Evolutionary conservation across 1,140 invertebrate genomes (phyloP).

Genomic region (Ips typographus): DNA sequence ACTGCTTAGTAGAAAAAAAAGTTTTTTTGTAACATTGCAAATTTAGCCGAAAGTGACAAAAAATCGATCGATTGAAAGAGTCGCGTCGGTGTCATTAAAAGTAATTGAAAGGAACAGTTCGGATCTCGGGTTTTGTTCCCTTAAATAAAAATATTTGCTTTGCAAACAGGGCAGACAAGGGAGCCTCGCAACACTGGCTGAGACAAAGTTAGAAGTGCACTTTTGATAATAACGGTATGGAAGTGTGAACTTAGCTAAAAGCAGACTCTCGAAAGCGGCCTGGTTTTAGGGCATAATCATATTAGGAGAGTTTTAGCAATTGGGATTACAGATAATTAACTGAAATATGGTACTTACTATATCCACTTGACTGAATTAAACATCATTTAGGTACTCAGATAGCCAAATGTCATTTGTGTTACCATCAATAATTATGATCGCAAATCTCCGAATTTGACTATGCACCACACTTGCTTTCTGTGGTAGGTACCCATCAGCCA

Average conservation of each 20-base stretch:
- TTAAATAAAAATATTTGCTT: slow-evolving; percentile 21
- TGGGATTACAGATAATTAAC: neutral
- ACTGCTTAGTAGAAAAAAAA: too few species aligned
- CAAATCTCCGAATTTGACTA: neutral
- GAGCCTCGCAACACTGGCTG: slow-evolving; percentile 26
- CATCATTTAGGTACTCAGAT: too few species aligned
- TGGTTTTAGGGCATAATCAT: slow-evolving; percentile 43
- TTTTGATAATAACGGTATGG: slow-evolving; percentile 44
- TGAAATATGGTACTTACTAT: too few species aligned
- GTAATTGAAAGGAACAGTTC: slow-evolving; percentile 2
- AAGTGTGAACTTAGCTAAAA: slow-evolving; percentile 48
- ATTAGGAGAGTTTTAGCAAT: slow-evolving; percentile 34
- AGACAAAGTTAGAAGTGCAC: slow-evolving; percentile 40
- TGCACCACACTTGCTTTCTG: too few species aligned
- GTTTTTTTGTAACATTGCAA: too few species aligned
- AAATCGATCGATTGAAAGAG: too few species aligned
- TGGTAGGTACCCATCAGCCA: neutral
- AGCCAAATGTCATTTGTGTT: too few species aligned
- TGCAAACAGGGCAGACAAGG: slow-evolving; percentile 8
- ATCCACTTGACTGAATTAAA: too few species aligned
- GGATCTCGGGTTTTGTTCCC: neutral
- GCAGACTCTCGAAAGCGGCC: slow-evolving; percentile 11
- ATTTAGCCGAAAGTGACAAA: too few species aligned
- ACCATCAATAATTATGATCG: too few species aligned
- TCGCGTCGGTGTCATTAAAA: slow-evolving; percentile 6